Evolutionary conservation across 2,113 vertebrate species (phyloP), one percentile per base, ranked within the genome.

Genomic region (Lichenostomus cassidix): DNA sequence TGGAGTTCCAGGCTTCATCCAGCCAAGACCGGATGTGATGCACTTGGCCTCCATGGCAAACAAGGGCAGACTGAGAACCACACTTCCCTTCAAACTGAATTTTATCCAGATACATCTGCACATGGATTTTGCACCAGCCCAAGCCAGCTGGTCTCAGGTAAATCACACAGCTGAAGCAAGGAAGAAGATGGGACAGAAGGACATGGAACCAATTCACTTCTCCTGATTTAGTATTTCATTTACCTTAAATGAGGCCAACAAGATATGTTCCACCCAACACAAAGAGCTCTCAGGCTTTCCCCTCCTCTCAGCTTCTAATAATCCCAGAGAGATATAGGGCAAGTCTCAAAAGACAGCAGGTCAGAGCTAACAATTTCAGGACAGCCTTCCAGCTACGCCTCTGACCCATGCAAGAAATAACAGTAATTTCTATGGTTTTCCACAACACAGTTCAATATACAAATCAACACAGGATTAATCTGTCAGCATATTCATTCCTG

Each of bases 1-100:
- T 94, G 80, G 47, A 84, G 85, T 89, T 92, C 33, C 50, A 93
- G 75, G 50, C 92, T 95, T 94, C 75, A 69, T 35, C 67, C 83
- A 87, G 60, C 56, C 2, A 17, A 68, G 76, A 22, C 60, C 2
- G 2, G 73, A 83, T 71, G 46, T 4, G 5, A 92, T 56, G 78
- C n/a, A 14, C 70, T 71, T 64, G 49, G 83, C 68, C 29, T 50
- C 55, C 50, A 19, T 6, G 37, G 37, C 29, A 85, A 90, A 56
- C 20, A 28, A 67, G 47, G 29, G 35, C 59, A 56, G 31, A 20
- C 37, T 17, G 37, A 86, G 64, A 85, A 75, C 15, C 24, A 67
- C 0, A 0, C 17, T 71, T 44, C 23, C 55, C 46, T 88, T 44
- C 35, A 53, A 31, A 55, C 14, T 47, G 24, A 18, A 8, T 83